phyloP scores from a whole-genome alignment of 2,888 invertebrate genomes.

The Drosophila quasianomalipes region DNA sequence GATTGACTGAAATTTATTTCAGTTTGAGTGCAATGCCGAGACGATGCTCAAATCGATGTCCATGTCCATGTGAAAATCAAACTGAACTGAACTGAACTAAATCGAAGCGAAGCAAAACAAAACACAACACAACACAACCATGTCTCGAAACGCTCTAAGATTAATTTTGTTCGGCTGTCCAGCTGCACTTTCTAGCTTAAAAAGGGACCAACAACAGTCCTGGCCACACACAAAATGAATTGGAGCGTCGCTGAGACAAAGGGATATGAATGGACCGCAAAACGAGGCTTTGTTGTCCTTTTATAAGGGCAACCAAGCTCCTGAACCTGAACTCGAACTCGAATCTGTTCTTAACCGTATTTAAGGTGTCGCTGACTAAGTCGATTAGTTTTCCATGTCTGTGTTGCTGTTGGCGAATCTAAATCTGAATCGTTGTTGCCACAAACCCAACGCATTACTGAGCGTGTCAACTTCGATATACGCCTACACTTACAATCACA shows the following conservation, averaged over 20 bases:
- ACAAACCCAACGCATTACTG: slow-evolving; percentile 69
- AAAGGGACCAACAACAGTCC: background rate
- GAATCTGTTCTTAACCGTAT: slow-evolving; percentile 34
- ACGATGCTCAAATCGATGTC: slow-evolving; percentile 36
- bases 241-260: slow-evolving; percentile 21
- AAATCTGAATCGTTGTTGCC: slow-evolving; percentile 40
- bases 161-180: slow-evolving; percentile 65
- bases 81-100: background rate
- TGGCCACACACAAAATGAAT: slow-evolving; percentile 19
- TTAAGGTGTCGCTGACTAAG: slow-evolving; percentile 77
- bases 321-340: slow-evolving; percentile 5
- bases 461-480: slow-evolving; percentile 71
- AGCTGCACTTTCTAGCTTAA: slow-evolving; percentile 51
- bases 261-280: slow-evolving; percentile 41
- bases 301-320: slow-evolving; percentile 5
- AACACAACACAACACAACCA: slow-evolving; percentile 26
- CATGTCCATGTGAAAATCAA: slow-evolving; percentile 15
- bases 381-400: slow-evolving; percentile 66
- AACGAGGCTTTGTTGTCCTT: slow-evolving; percentile 44
- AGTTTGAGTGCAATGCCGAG: slow-evolving; percentile 66
- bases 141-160: slow-evolving; percentile 51
- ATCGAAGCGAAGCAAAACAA: slow-evolving; percentile 21
- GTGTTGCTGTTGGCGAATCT: slow-evolving; percentile 21
- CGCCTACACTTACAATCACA: slow-evolving; percentile 47
- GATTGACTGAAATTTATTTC: slow-evolving; percentile 80